Conservation (phyloP, 2,888 invertebrate genomes). For the Drosophila niveifrons region DNA sequence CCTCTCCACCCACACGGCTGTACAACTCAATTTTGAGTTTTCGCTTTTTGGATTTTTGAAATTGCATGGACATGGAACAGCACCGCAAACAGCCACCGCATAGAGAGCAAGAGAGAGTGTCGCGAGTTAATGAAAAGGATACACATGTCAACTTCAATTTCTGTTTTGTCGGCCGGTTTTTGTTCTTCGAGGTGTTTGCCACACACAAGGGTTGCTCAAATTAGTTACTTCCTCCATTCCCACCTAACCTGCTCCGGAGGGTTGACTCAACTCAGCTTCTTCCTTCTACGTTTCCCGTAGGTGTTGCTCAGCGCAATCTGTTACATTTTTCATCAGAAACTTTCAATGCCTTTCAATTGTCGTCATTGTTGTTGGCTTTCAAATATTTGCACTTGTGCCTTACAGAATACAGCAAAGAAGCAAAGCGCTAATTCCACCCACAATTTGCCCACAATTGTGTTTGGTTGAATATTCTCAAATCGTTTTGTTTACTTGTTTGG, state of each 20-base stretch:
- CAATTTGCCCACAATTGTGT: slow-evolving; percentile 60
- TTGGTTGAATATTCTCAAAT: slow-evolving; percentile 22
- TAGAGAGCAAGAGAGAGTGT: slow-evolving; percentile 44
- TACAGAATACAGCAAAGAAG: background rate
- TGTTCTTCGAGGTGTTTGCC: slow-evolving; percentile 52
- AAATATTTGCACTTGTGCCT: slow-evolving; percentile 75
- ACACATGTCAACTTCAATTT: slow-evolving; percentile 85
- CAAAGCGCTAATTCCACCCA: slow-evolving; percentile 61
- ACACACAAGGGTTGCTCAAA: slow-evolving; percentile 77
- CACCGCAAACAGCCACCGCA: slow-evolving; percentile 33
- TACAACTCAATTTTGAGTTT: slow-evolving; percentile 82
- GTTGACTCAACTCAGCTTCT: slow-evolving; percentile 57
- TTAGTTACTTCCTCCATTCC: slow-evolving; percentile 71
- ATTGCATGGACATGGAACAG: slow-evolving; percentile 58
- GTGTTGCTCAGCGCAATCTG: slow-evolving; percentile 81
- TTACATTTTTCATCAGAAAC: slow-evolving; percentile 74
- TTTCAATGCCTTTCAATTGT: slow-evolving; percentile 39
- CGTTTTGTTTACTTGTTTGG: slow-evolving; percentile 49
- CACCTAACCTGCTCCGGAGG: slow-evolving; percentile 46
- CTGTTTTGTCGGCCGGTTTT: slow-evolving; percentile 50
- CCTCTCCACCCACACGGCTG: slow-evolving; percentile 29
- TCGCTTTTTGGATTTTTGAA: slow-evolving; percentile 65
- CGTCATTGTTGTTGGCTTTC: slow-evolving; percentile 61
- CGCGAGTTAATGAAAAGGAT: slow-evolving; percentile 85
- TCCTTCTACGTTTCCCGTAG: slow-evolving; percentile 47